Conservation (phyloP, 2,888 invertebrate species). For the Trachelus iudaicus region DNA sequence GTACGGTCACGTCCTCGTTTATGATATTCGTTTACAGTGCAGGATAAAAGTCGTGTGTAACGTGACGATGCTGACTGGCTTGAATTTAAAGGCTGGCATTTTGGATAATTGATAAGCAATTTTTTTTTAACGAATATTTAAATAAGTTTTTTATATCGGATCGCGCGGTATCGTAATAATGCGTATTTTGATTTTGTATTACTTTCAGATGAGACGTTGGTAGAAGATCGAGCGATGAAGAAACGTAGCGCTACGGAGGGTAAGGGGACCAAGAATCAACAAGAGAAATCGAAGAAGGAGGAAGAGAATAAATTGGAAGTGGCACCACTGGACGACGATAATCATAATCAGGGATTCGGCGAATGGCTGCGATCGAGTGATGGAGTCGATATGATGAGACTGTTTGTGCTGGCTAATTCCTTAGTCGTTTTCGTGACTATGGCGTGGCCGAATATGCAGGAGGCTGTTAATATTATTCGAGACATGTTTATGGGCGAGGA, state of each 20-base stretch:
- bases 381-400: constrained; percentile 80
- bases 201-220: constrained; percentile 32
- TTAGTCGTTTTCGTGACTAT: constrained; percentile 78
- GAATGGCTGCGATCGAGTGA: constrained; percentile 69
- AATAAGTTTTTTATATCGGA: too few relatives aligned
- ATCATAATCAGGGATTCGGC: constrained; percentile 56
- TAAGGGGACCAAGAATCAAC: constrained; percentile 33
- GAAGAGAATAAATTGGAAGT: constrained; percentile 23
- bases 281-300: constrained; percentile 25
- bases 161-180: not conserved
- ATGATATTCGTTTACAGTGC: not conserved
- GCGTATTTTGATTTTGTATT: not conserved
- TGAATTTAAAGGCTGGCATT: too few relatives aligned
- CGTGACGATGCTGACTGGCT: too few relatives aligned
- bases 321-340: constrained; percentile 42
- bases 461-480: constrained; percentile 67
- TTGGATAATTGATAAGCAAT: too few relatives aligned
- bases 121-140: too few relatives aligned
- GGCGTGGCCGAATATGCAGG: constrained; percentile 79
- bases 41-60: not conserved
- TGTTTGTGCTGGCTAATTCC: constrained; percentile 84
- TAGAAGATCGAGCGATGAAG: constrained; percentile 40
- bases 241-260: constrained; percentile 39
- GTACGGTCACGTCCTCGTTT: constrained; percentile 26
- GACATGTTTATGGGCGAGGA: constrained; percentile 58